Evolutionary conservation across 1,140 invertebrate genomes (phyloP).

Genomic region (Anastatus disparis): DNA sequence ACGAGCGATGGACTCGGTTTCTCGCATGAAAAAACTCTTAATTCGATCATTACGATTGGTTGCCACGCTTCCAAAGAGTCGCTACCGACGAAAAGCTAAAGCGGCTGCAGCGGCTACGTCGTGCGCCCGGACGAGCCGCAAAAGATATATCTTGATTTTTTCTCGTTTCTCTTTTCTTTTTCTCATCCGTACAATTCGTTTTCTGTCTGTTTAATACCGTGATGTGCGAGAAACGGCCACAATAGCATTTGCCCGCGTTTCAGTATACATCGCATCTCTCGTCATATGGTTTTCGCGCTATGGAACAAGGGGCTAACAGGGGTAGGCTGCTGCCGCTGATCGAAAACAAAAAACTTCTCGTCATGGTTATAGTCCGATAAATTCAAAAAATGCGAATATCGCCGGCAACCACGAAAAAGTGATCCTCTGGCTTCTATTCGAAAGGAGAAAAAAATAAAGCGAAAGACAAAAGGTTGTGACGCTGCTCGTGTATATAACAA

Average conservation of each 20-base stretch:
- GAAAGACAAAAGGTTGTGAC: slow-evolving; percentile 4
- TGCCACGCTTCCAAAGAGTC: slow-evolving; percentile 13
- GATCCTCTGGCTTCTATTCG: slow-evolving; percentile 3
- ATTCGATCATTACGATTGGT: slow-evolving; percentile 33
- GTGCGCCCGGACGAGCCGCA: neutral
- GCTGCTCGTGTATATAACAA: slow-evolving; percentile 29
- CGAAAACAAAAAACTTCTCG: neutral
- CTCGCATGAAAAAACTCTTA: slow-evolving; percentile 21
- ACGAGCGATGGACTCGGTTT: slow-evolving; percentile 3
- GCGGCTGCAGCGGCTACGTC: no score
- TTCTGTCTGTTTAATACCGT: neutral
- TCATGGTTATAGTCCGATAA: slow-evolving; percentile 46
- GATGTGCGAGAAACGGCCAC: no score
- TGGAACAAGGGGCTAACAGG: no score
- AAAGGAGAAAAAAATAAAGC: neutral
- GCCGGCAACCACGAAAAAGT: slow-evolving; percentile 36
- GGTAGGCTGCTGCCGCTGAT: no score
- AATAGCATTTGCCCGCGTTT: no score
- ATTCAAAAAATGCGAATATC: slow-evolving; percentile 46
- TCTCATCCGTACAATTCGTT: neutral
- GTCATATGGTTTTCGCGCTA: no score
- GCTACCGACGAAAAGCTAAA: slow-evolving; percentile 14
- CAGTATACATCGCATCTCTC: no score
- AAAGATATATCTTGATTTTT: neutral
- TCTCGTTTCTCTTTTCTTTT: neutral